Evolutionary conservation across 2,888 invertebrate species (phyloP), one percentile per base, ranked within the genome.

Genomic region (Laothoe populi): DNA sequence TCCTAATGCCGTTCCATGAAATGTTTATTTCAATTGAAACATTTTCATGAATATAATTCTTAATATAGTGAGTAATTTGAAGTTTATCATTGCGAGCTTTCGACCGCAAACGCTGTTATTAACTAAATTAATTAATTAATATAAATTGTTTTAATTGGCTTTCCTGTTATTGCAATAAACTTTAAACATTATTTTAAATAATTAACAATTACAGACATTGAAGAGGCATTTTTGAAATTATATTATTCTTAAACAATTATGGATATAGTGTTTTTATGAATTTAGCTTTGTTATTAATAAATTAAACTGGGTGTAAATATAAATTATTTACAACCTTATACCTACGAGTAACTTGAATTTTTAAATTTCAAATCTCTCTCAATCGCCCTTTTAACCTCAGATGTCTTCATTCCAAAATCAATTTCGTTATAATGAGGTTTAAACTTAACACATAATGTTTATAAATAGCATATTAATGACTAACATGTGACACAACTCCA

Each of bases 401-500:
- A 42, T 16, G 13, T 16, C n/a, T 42, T 16, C 2, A 42, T n/a
- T 16, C 42, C 42, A 5, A 42, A 42, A 42, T 16, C n/a, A n/a
- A n/a, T n/a, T n/a, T n/a, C n/a, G 42, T 4, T 31, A 31, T 31
- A 31, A 31, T 31, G 31, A 31, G 31, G 31, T 5, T 8, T 5
- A 31, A 8, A 31, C 31, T 31, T 23, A 46, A 23, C 11, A 49
- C 31, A 31, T 31, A 49, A 49, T 16, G 16, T 16, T 49, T 49
- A 31, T 49, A 49, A 49, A 49, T 49, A 49, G 16, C 49, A 16
- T 16, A 31, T 31, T 16, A 49, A 26, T 21, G 23, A 46, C 21
- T 10, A 21, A 10, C 11, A 46, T 46, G 45, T 46, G 45, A 46
- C 45, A 46, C 21, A 46, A 26, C 26, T 5, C 26, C 7, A 31